Base-by-base conservation (phyloP, 2,888 invertebrate genomes). In the Crematogaster levior region DNA sequence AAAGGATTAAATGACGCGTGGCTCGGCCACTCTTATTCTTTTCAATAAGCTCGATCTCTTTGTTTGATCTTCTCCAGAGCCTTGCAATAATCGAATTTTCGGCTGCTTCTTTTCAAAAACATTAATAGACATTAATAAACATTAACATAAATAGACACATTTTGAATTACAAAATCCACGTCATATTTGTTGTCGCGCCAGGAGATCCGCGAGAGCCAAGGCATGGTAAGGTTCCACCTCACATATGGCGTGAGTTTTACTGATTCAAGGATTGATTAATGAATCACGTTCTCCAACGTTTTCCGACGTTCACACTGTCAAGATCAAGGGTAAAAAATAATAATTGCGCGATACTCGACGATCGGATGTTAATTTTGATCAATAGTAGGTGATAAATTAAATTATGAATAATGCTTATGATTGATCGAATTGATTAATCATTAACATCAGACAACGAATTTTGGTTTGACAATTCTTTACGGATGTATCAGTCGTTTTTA, bases 101-200 rank as follows among this genome's bases (percentile, higher is more conserved):
- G 27, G 98, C 98, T 0, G 99, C 99, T 94, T 99, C 98, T 94
- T 99, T 98, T 65, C 98, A n/a, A n/a, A n/a, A n/a, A n/a, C n/a
- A n/a, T n/a, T n/a, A n/a, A n/a, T n/a, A n/a, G n/a, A n/a, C n/a
- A n/a, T n/a, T n/a, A n/a, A n/a, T n/a, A n/a, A n/a, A n/a, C n/a
- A n/a, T n/a, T n/a, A n/a, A n/a, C n/a, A n/a, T n/a, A n/a, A n/a
- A n/a, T n/a, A n/a, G n/a, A n/a, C n/a, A n/a, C n/a, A n/a, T 97
- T 98, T 93, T 98, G 97, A 86, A 98, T 98, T n/a, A 97, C 97
- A 95, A 98, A 98, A 10, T 97, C 97, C 0, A 98, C 97, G 93
- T 97, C 97, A 94, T 97, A 97, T 97, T 94, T 98, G 98, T 91
- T 97, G 24, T 53, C 37, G 72, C 30, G 40, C 43, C 65, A 83